Conservation (phyloP, 2,888 invertebrate genomes). For the Clanis bilineata region DNA sequence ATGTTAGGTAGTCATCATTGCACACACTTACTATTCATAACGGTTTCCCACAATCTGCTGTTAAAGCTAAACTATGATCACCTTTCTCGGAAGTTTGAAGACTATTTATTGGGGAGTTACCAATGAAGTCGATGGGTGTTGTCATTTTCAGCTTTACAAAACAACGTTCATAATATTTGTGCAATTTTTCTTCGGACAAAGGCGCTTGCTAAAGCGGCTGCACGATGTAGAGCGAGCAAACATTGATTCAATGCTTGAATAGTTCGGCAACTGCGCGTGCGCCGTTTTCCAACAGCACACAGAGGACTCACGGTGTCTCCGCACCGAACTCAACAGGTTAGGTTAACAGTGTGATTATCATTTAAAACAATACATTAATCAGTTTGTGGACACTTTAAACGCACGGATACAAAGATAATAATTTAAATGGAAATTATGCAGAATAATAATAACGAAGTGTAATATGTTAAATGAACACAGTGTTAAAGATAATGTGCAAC, state of each 20-base stretch:
- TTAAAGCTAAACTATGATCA: not conserved
- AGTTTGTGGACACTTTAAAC: not conserved
- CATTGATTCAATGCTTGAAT: conserved; percentile 51
- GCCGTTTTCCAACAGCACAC: conserved; percentile 40
- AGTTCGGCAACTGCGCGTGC: conserved; percentile 33
- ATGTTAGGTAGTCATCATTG: not conserved
- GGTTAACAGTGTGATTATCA: not conserved
- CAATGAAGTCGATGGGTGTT: not conserved
- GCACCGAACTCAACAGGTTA: not conserved
- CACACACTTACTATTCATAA: not conserved
- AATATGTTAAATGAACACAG: conserved; percentile 24
- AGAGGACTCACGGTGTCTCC: not conserved
- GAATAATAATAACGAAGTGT: not conserved
- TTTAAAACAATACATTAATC: not conserved
- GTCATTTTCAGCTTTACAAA: conserved; percentile 12
- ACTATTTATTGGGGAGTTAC: not conserved
- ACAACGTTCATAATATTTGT: conserved; percentile 23
- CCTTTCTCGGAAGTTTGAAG: not conserved
- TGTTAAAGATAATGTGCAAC: conserved; percentile 23
- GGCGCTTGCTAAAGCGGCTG: conserved; percentile 32
- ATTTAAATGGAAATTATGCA: not conserved
- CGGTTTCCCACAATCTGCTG: not conserved
- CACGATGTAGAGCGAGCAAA: conserved; percentile 46
- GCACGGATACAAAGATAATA: not conserved
- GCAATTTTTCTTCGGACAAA: conserved; percentile 21